Base-by-base conservation (phyloP, 2,888 invertebrate species). In the Coenonympha glycerion region DNA sequence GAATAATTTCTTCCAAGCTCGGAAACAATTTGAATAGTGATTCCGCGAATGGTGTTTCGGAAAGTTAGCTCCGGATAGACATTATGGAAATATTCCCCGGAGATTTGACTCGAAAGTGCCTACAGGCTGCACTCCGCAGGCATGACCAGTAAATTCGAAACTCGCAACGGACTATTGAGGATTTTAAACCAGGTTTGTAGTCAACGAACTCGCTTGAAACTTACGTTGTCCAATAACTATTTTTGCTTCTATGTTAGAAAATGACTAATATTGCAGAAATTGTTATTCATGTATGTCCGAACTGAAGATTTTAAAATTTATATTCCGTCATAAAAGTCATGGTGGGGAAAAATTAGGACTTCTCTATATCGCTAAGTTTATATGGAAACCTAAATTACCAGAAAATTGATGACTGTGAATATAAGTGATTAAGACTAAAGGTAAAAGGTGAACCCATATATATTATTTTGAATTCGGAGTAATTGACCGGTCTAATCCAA, bases 111-210 rank as follows among this genome's bases (percentile, higher is more conserved):
- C 41, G 49, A 54, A 52, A 56, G 60, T 56, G 55, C 54, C 24
- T 26, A 24, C 24, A 6, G 24, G 24, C 51, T 41, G 40, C 45
- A 47, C 47, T 26, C 50, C 47, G 37, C 50, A 52, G 49, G 57
- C 57, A 56, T 52, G 53, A 46, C 56, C 53, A 55, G 54, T 57
- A 64, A 56, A 61, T 63, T 68, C 62, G 66, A 70, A 70, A 46
- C 36, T 57, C 60, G 54, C 52, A 52, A 50, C 49, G 56, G 52
- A 56, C 60, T 65, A 75, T 76, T 66, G 68, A 66, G 72, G 67
- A 74, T 73, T 74, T 68, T 74, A 77, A 78, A 78, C 75, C 71
- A 76, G 75, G 76, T 75, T 74, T 74, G 72, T 73, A 68, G 55
- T 49, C 72, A 75, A 77, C 73, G 61, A 63, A 66, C 68, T 51